Percentiles rank a stretch among this genome's conserved stretches.
Evolutionary conservation across 2,797 vertebrate species (phyloP).

Genomic region (Epinephelus awoara): DNA sequence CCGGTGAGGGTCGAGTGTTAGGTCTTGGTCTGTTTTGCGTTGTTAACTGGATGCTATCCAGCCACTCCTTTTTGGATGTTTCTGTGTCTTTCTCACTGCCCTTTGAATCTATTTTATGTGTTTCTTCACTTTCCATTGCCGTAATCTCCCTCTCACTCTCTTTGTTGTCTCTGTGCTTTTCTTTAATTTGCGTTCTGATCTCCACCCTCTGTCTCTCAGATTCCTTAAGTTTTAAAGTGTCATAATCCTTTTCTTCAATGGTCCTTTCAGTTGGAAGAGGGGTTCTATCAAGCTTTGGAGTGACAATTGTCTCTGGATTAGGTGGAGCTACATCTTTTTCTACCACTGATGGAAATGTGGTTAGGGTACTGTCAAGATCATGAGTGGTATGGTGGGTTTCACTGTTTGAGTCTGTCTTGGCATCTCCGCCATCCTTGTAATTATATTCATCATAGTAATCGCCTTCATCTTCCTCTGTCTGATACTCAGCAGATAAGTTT

Average conservation of each 20-base stretch:
- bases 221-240: constrained; percentile 5
- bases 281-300: constrained; percentile 19
- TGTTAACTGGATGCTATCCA: constrained; percentile 37
- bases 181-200: constrained; percentile 18
- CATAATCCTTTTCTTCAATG: constrained; percentile 16
- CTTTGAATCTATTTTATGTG: constrained; percentile 9
- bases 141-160: constrained; percentile 13
- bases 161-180: constrained; percentile 16
- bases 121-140: constrained; percentile 11
- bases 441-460: constrained; percentile 66
- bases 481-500: constrained; percentile 52
- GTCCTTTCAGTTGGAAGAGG: constrained; percentile 15
- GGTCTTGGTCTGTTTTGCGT: constrained; percentile 54
- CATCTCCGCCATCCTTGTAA: constrained; percentile 57
- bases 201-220: neutral
- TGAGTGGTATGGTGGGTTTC: constrained; percentile 30
- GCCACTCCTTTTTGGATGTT: constrained; percentile 15
- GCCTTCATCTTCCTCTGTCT: constrained; percentile 52
- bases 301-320: constrained; percentile 31
- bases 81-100: constrained; percentile 20
- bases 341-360: constrained; percentile 21
- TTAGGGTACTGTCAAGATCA: constrained; percentile 15
- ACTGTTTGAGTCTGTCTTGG: constrained; percentile 44
- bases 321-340: constrained; percentile 21
- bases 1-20: constrained; percentile 20